These are phyloP conservation scores for Drosophila burlai DNA, from an alignment of 1,140 invertebrate species.

Conservation along the genomic window DNA sequence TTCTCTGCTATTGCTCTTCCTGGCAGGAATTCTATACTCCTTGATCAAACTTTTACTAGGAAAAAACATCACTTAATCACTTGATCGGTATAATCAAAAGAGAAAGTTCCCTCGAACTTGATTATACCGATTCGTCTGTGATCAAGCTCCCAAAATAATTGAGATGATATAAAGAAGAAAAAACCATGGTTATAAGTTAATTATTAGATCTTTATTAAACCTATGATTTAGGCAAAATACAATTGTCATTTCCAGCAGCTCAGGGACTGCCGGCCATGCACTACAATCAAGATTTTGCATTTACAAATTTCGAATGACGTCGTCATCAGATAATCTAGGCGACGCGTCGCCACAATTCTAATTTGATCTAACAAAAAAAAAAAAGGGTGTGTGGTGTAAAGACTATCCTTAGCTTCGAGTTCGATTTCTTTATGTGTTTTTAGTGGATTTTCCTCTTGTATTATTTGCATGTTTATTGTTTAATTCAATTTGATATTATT, in stretches of 20 bases:
- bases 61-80: too few relatives aligned
- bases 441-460: background rate
- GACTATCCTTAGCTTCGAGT: constrained; percentile 21
- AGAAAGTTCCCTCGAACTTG: too few relatives aligned
- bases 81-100: too few relatives aligned
- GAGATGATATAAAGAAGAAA: background rate
- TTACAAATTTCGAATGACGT: constrained; percentile 35
- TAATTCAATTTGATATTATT: constrained; percentile 14
- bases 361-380: constrained; percentile 52
- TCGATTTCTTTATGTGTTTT: background rate
- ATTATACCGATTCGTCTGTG: background rate
- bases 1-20: too few relatives aligned
- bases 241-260: constrained; percentile 46
- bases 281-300: constrained; percentile 26
- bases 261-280: constrained; percentile 29
- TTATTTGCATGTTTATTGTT: constrained; percentile 6
- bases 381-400: constrained; percentile 23
- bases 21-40: too few relatives aligned
- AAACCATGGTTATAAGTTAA: constrained; percentile 37
- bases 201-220: constrained; percentile 75
- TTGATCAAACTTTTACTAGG: too few relatives aligned
- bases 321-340: constrained; percentile 21
- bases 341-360: constrained; percentile 23
- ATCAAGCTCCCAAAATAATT: background rate
- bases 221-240: constrained; percentile 69